Conservation (phyloP, 2,888 invertebrate species). For the Heteromurus nitidus region DNA sequence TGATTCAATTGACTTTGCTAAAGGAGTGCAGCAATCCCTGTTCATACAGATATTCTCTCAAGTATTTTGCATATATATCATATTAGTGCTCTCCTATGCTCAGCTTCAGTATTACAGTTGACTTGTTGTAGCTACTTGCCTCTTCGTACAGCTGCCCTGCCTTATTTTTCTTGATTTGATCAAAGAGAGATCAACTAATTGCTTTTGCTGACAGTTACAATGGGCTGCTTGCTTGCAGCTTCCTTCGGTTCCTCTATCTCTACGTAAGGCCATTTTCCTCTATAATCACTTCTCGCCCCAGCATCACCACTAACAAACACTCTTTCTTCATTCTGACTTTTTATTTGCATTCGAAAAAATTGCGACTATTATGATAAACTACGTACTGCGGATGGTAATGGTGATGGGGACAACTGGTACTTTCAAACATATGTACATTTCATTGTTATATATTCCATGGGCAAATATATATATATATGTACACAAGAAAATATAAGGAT, state of each 20-base stretch:
- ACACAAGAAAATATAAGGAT: no score
- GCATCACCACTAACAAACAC: background rate
- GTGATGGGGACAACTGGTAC: conserved; percentile 61
- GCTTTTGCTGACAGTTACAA: conserved; percentile 58
- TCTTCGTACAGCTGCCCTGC: no score
- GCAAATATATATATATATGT: conserved; percentile 41
- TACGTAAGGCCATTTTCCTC: background rate
- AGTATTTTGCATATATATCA: background rate
- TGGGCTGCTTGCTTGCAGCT: conserved; percentile 1
- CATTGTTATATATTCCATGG: conserved; percentile 8
- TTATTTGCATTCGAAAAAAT: background rate
- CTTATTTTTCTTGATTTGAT: conserved; percentile 40
- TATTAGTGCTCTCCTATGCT: no score
- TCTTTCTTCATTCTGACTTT: background rate
- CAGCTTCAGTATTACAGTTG: no score
- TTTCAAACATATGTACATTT: conserved; percentile 7
- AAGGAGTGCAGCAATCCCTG: no score
- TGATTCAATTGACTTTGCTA: conserved; percentile 37
- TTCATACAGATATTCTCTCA: no score
- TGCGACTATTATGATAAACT: conserved; percentile 37
- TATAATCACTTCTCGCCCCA: background rate
- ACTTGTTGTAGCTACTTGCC: no score
- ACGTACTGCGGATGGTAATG: conserved; percentile 31
- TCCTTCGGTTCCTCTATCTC: conserved; percentile 8
- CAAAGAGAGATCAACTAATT: conserved; percentile 54